Conservation (phyloP, 2,888 invertebrate species). For the Flexamia atlantica region DNA sequence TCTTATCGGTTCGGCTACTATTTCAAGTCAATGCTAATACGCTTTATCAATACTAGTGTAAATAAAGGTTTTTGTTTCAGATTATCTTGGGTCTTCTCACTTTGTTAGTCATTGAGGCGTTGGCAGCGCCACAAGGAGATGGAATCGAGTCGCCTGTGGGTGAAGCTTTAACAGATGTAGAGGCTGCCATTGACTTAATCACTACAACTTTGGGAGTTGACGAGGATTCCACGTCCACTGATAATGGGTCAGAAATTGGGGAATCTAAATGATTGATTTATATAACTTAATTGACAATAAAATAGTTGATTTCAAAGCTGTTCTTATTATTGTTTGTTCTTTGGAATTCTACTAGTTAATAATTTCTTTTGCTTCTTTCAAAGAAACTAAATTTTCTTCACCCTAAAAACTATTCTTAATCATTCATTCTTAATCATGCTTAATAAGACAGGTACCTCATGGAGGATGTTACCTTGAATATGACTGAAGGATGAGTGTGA, state of each 20-base stretch:
- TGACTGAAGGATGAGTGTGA: too few relatives aligned
- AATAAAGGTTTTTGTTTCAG: not conserved
- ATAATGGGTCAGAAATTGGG: not conserved
- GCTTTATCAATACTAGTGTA: too few relatives aligned
- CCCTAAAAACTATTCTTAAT: too few relatives aligned
- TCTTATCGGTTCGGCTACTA: too few relatives aligned
- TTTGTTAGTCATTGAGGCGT: not conserved
- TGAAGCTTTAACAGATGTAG: not conserved
- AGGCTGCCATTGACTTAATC: not conserved
- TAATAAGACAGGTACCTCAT: too few relatives aligned
- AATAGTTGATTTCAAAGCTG: not conserved
- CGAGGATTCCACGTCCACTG: not conserved
- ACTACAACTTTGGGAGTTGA: not conserved
- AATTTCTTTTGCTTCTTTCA: too few relatives aligned
- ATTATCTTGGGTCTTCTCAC: not conserved
- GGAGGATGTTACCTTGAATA: too few relatives aligned
- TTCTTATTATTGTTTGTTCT: too few relatives aligned
- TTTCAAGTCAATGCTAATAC: too few relatives aligned
- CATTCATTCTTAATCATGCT: too few relatives aligned
- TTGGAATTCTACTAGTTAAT: too few relatives aligned
- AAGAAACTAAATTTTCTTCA: too few relatives aligned
- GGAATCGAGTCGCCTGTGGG: not conserved
- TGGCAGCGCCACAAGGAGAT: slow-evolving; percentile 6
- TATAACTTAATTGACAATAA: not conserved
- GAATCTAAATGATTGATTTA: not conserved